Base-by-base conservation (phyloP, 2,888 invertebrate genomes). In the Acheta domesticus region DNA sequence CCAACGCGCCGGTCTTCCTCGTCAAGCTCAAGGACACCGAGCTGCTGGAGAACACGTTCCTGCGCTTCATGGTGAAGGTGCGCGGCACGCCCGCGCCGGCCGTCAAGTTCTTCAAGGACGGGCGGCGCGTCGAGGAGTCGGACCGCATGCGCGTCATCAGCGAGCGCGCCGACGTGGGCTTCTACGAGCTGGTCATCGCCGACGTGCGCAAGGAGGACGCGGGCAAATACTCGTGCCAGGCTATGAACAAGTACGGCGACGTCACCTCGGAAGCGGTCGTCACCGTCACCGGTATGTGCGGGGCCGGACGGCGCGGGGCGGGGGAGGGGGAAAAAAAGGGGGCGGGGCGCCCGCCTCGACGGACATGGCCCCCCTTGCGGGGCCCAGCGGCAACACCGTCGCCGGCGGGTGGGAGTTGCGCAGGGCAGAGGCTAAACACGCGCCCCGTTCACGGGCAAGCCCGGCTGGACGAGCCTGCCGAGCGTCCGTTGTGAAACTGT, bases 11-110 rank as follows among this genome's bases (percentile, higher is more conserved):
- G 0, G 92, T 93, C 83, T 97, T 97, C 88, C 85, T 94, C 79
- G 94, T 97, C 76, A 93, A 93, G 36, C 88, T 98, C 81, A 95
- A 94, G 85, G 95, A 97, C 85, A 94, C 96, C 0, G 96, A 97
- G 86, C 91, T 97, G 49, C 87, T 96, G 84, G 93, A 95, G 86
- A 93, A 94, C 84, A 96, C 96, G 0, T 94, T 94, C 85, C 90
- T 96, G 80, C 91, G 96, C 50, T 96, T 96, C 86, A 93, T 96
- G 93, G 91, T 96, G 81, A 94, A 94, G 87, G 93, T 96, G 79
- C 92, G 92, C 83, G 96, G 96, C 14, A 93, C 95, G 84, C 96
- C 97, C 1, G 94, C 93, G 85, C 98, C 99, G 1, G 93, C 92
- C 82, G 91, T 98, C 77, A 93, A 92, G 87, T 98, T 98, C 89